Conservation (phyloP, 2,797 vertebrate species). For the Hozukius guyotensis region DNA sequence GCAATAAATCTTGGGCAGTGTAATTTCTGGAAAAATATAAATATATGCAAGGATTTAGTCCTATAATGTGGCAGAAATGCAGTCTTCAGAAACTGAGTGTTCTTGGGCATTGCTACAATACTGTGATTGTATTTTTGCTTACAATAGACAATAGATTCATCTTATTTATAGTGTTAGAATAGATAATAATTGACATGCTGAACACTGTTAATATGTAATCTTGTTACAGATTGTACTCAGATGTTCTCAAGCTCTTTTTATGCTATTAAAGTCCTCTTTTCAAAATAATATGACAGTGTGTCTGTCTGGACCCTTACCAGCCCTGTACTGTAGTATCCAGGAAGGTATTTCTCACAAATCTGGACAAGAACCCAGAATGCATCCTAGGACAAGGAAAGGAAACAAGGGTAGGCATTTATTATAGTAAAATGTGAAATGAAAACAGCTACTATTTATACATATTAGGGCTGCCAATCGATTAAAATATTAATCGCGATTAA, state of each 20-base stretch:
- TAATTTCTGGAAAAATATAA: background rate
- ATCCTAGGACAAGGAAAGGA: conserved; percentile 83
- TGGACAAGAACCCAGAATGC: conserved; percentile 98
- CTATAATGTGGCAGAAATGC: background rate
- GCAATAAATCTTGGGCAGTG: background rate
- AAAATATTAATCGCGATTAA: no score
- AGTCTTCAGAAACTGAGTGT: background rate
- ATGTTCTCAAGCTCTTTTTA: background rate
- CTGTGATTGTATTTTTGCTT: background rate
- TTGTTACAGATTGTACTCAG: background rate
- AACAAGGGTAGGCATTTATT: background rate
- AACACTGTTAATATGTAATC: conserved; percentile 25
- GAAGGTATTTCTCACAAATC: conserved; percentile 99
- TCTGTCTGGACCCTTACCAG: conserved; percentile 85
- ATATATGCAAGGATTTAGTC: background rate
- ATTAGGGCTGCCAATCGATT: no score
- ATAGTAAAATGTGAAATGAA: background rate
- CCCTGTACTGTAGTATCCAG: conserved; percentile 97
- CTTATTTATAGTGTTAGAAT: background rate
- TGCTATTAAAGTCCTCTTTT: conserved; percentile 5
- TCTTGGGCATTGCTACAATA: background rate
- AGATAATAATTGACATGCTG: conserved; percentile 23
- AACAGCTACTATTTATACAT: background rate
- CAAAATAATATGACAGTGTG: background rate
- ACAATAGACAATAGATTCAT: background rate